Conservation (phyloP, 2,888 invertebrate species). For the Hydropsyche betteni region DNA sequence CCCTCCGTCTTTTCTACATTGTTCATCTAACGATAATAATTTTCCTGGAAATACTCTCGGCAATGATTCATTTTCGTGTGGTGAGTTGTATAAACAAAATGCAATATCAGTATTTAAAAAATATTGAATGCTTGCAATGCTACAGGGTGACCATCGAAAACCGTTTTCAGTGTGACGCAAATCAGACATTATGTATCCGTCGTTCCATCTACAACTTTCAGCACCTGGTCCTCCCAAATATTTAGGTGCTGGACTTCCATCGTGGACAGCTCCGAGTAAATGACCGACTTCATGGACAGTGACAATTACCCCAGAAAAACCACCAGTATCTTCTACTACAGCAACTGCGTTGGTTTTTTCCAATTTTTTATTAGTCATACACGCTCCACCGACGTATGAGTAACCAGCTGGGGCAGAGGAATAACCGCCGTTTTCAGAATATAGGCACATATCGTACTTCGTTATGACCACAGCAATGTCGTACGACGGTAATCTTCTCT, state of each 20-base stretch:
- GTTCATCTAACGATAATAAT: slow-evolving; percentile 87
- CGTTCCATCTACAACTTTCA: slow-evolving; percentile 94
- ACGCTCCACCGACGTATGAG: slow-evolving; percentile 95
- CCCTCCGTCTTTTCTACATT: slow-evolving; percentile 91
- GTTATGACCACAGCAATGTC: no score
- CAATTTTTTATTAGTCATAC: slow-evolving; percentile 92
- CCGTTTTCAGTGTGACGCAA: slow-evolving; percentile 93
- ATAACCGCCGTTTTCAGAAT: no score
- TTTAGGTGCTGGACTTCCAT: slow-evolving; percentile 93
- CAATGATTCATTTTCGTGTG: slow-evolving; percentile 90
- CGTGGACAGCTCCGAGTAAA: slow-evolving; percentile 94
- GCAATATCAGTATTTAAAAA: slow-evolving; percentile 95
- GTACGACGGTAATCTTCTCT: no score
- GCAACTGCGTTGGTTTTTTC: slow-evolving; percentile 97
- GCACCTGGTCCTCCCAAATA: slow-evolving; percentile 95
- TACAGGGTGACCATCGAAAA: slow-evolving; percentile 94
- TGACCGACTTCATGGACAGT: slow-evolving; percentile 97
- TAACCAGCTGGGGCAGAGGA: slow-evolving; percentile 68
- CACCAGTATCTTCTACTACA: slow-evolving; percentile 95
- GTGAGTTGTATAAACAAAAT: slow-evolving; percentile 91
- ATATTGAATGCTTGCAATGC: slow-evolving; percentile 92
- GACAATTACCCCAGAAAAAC: slow-evolving; percentile 95
- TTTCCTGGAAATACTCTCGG: slow-evolving; percentile 91
- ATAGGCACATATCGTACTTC: no score
- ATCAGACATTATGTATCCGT: slow-evolving; percentile 96